These are phyloP conservation scores for Mimachlamys varia DNA, from an alignment of 2,888 invertebrate species.

Conservation along the genomic window DNA sequence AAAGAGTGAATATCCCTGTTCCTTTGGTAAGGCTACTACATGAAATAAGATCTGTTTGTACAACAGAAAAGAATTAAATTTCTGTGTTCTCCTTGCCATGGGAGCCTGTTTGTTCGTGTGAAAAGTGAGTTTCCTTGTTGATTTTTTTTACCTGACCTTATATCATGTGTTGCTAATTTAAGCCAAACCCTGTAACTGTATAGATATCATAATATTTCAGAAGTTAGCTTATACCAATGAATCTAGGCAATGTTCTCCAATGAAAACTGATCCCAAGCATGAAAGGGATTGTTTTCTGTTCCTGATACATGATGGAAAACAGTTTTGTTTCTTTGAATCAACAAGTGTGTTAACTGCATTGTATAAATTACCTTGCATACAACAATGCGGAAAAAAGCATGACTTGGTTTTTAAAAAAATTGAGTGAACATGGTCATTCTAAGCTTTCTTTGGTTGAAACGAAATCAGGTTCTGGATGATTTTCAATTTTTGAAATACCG, in stretches of 20 bases:
- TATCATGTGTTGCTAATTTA: neutral
- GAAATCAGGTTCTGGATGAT: no score
- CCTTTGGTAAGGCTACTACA: neutral
- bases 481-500: no score
- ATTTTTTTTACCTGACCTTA: neutral
- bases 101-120: neutral
- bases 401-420: no score
- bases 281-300: neutral
- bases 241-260: neutral
- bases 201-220: constrained; percentile 18
- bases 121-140: constrained; percentile 14
- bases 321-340: no score
- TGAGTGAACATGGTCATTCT: no score
- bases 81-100: neutral
- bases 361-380: no score
- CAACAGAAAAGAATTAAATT: neutral
- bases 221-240: neutral
- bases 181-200: neutral
- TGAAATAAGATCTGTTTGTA: constrained; percentile 1
- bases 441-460: no score
- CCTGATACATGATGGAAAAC: no score
- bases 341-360: no score
- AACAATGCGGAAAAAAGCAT: no score
- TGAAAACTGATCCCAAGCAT: neutral
- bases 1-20: neutral